Percentiles rank a stretch among this genome's conserved stretches.
Evolutionary conservation across 2,797 vertebrate species (phyloP).

Genomic region (Fistularia tabacaria): DNA sequence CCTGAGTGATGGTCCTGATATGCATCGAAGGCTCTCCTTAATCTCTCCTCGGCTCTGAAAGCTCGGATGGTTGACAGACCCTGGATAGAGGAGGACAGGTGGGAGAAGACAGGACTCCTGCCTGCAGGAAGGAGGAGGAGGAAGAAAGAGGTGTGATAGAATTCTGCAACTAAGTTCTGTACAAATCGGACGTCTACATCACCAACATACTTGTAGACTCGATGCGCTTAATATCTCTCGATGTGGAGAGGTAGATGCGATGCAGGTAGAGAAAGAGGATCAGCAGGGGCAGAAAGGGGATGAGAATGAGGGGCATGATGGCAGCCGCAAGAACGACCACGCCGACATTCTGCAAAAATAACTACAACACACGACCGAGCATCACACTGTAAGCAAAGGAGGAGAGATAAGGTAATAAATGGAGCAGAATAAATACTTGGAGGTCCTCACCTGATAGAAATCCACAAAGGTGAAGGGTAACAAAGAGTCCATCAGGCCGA

Average conservation of each 20-base stretch:
- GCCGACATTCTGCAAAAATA: conserved; percentile 52
- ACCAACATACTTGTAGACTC: conserved; percentile 76
- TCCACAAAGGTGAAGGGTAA: conserved; percentile 84
- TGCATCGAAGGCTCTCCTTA: conserved; percentile 83
- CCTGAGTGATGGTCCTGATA: conserved; percentile 92
- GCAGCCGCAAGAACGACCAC: conserved; percentile 79
- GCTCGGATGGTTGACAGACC: conserved; percentile 90
- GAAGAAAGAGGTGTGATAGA: too few species aligned
- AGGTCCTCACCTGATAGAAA: conserved; percentile 78
- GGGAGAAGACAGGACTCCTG: conserved; percentile 88
- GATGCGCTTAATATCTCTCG: conserved; percentile 84
- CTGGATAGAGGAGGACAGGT: conserved; percentile 86
- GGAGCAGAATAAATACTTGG: background rate
- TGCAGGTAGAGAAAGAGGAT: conserved; percentile 77
- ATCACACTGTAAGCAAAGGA: background rate
- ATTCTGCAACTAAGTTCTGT: background rate
- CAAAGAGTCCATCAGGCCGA: conserved; percentile 83
- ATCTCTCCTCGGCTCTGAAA: conserved; percentile 80
- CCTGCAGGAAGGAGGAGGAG: conserved; percentile 57
- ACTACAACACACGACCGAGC: conserved; percentile 26
- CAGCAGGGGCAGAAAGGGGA: conserved; percentile 79
- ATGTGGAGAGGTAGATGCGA: conserved; percentile 81
- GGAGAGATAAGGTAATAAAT: background rate
- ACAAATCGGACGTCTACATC: background rate
- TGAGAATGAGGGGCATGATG: conserved; percentile 83